A percentile compares a stretch with the other conserved stretches of the same genome.
phyloP scores from a whole-genome alignment of 2,113 vertebrate species.

The Hepsetus odoe region DNA sequence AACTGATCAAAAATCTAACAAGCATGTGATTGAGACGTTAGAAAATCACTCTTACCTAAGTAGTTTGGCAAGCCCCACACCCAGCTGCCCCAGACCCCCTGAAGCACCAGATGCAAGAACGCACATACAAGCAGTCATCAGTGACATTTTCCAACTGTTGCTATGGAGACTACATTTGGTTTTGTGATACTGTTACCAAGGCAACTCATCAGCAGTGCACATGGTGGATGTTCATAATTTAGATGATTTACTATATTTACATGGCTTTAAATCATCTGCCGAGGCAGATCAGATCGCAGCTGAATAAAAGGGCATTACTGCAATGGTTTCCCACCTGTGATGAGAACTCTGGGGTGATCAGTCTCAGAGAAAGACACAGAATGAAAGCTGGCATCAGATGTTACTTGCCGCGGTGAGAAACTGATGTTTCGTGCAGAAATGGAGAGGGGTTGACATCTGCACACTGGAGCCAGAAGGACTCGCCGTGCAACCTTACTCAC shows the following conservation, averaged over 20 bases:
- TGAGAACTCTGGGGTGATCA: conserved; percentile 86
- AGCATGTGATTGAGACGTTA: neutral
- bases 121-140: conserved; percentile 26
- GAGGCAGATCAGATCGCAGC: neutral
- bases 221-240: conserved; percentile 15
- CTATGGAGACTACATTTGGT: conserved; percentile 44
- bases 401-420: conserved; percentile 79
- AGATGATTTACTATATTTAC: neutral
- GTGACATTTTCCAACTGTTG: conserved; percentile 22
- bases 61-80: conserved; percentile 88
- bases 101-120: conserved; percentile 40
- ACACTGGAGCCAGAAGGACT: conserved; percentile 68
- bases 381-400: conserved; percentile 81
- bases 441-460: conserved; percentile 67
- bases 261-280: neutral
- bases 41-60: conserved; percentile 77
- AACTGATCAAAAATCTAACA: neutral
- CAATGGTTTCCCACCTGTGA: conserved; percentile 81
- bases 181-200: conserved; percentile 41
- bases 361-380: conserved; percentile 82
- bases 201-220: conserved; percentile 31
- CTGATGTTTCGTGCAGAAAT: conserved; percentile 74
- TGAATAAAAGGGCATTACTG: neutral
- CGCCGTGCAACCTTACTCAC: conserved; percentile 71
- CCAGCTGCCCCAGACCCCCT: conserved; percentile 94